Evolutionary conservation across 2,888 invertebrate species (phyloP).

Genomic region (Myopa testacea): DNA sequence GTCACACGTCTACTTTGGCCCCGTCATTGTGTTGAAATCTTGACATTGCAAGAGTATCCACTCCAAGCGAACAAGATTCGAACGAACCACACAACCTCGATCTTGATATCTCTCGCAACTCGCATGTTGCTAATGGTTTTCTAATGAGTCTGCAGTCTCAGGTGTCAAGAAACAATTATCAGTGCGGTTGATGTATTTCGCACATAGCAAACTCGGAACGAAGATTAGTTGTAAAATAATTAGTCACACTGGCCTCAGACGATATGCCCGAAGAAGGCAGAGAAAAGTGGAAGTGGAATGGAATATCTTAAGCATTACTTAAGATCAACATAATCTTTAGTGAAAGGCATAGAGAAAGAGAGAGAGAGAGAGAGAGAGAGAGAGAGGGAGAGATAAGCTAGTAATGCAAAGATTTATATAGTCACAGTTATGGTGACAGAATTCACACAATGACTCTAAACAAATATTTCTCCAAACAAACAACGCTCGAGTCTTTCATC

Average conservation of each 20-base stretch:
- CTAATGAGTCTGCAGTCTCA: slow-evolving; percentile 13
- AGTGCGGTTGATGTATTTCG: not conserved
- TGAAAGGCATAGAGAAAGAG: no score
- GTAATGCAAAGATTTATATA: not conserved
- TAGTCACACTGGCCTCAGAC: slow-evolving; percentile 1
- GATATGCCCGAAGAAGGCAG: not conserved
- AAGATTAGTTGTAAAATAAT: slow-evolving; percentile 18
- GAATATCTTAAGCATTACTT: no score
- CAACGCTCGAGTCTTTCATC: no score
- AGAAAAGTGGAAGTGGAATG: not conserved
- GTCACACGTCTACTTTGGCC: not conserved
- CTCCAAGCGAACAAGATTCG: not conserved
- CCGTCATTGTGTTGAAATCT: not conserved
- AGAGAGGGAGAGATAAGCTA: no score
- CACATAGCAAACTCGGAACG: not conserved
- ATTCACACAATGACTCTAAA: no score
- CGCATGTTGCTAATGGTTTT: slow-evolving; percentile 7
- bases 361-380: no score
- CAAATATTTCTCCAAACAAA: no score
- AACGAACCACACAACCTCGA: not conserved
- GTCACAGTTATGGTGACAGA: no score
- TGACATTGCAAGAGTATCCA: not conserved
- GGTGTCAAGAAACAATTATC: slow-evolving; percentile 8
- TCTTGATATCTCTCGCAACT: no score
- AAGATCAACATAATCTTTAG: no score